Conservation (phyloP, 2,113 vertebrate genomes). For the Toxotes jaculatrix region DNA sequence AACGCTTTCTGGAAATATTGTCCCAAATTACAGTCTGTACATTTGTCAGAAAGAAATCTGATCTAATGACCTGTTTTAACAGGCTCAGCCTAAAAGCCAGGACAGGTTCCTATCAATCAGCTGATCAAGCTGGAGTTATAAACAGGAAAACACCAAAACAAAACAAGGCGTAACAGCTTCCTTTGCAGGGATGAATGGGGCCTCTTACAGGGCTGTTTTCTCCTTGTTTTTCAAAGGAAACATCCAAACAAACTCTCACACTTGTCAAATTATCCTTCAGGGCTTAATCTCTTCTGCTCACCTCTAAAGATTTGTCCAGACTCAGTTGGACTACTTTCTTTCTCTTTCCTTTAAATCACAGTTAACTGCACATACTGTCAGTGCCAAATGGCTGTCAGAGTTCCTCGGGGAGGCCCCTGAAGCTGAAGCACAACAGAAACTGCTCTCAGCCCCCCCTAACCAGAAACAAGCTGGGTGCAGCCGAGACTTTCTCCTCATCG, state of each 20-base stretch:
- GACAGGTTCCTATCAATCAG: too few species aligned
- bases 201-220: constrained; percentile 24
- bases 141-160: too few species aligned
- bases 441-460: constrained; percentile 3
- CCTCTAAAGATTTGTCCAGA: constrained; percentile 35
- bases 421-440: constrained; percentile 55
- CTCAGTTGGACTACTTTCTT: constrained; percentile 28
- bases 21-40: too few species aligned
- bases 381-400: constrained; percentile 51
- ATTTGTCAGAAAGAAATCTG: too few species aligned
- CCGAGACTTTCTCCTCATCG: constrained; percentile 45
- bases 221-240: constrained; percentile 35
- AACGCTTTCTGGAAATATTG: too few species aligned
- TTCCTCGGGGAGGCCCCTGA: constrained; percentile 43
- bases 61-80: too few species aligned
- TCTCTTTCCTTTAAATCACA: constrained; percentile 47
- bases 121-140: too few species aligned
- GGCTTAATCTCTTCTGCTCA: constrained; percentile 32
- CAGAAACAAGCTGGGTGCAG: constrained; percentile 42
- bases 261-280: constrained; percentile 35
- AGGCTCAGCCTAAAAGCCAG: too few species aligned
- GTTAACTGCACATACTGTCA: constrained; percentile 2
- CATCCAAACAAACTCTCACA: constrained; percentile 34
- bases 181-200: constrained; percentile 24
- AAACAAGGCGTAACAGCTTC: not conserved